Conservation (phyloP, 2,888 invertebrate species). For the Sinelater perroti region DNA sequence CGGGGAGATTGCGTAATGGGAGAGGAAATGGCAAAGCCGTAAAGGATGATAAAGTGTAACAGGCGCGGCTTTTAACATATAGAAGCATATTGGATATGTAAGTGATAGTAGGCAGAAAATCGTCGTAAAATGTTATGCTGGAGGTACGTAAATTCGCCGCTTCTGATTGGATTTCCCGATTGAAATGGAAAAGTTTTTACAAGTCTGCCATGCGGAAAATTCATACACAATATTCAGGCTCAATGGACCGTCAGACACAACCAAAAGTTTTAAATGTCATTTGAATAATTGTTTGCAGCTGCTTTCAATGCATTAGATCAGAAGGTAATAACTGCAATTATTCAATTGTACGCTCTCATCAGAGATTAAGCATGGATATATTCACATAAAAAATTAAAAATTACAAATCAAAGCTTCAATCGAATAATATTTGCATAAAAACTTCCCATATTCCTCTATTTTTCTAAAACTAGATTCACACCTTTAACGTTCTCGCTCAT, state of each 20-base stretch:
- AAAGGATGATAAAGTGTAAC: constrained; percentile 13
- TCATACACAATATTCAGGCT: background rate
- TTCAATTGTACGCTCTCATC: no score
- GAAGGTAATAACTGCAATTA: no score
- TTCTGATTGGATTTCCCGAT: background rate
- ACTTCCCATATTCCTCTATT: no score
- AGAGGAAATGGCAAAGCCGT: constrained; percentile 10
- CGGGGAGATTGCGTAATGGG: constrained; percentile 4
- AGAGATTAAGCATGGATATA: no score
- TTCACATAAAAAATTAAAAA: no score
- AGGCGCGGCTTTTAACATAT: constrained; percentile 7
- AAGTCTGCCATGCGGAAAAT: background rate
- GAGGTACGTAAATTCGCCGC: background rate
- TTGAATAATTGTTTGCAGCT: no score
- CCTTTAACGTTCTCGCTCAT: no score
- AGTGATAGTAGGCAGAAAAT: background rate
- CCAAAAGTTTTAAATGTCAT: background rate
- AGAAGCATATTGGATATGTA: constrained; percentile 9
- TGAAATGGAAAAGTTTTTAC: background rate
- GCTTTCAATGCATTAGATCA: no score
- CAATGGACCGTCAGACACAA: background rate
- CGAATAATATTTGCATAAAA: no score
- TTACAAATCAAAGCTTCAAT: no score
- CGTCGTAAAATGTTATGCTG: background rate
- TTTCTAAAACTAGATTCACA: no score